Evolutionary conservation across 2,113 vertebrate species (phyloP).

Genomic region (Myanophis thanlyinensis): DNA sequence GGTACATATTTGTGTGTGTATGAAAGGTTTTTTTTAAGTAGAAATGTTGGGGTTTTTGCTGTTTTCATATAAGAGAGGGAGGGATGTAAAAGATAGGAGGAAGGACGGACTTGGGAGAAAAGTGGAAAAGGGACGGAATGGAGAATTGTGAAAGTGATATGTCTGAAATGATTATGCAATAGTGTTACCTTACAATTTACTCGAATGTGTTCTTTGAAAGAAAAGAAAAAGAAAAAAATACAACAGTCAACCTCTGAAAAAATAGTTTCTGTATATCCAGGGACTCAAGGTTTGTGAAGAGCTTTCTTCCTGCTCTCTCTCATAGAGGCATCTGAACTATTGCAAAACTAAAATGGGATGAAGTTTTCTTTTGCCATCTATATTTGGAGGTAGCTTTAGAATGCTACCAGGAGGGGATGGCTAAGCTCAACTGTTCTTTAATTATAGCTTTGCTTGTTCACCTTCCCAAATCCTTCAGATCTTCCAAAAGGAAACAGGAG

Average conservation of each 20-base stretch:
- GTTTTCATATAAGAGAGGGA: background rate
- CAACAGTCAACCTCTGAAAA: background rate
- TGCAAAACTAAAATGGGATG: slow-evolving; percentile 52
- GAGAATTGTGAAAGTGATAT: background rate
- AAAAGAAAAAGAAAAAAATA: background rate
- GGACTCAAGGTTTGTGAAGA: slow-evolving; percentile 31
- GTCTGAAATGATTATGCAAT: background rate
- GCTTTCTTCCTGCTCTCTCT: slow-evolving; percentile 51
- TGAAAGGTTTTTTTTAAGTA: background rate
- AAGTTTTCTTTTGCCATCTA: slow-evolving; percentile 55
- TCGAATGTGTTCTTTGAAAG: background rate
- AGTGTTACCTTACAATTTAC: background rate
- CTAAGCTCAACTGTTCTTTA: slow-evolving; percentile 63
- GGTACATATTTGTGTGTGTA: background rate
- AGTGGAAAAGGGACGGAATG: background rate
- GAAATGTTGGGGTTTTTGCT: background rate
- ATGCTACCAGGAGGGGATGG: slow-evolving; percentile 54
- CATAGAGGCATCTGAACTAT: slow-evolving; percentile 60
- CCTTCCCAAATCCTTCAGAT: slow-evolving; percentile 62
- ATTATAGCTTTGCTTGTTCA: slow-evolving; percentile 71
- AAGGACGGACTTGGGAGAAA: background rate
- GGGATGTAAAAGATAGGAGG: background rate
- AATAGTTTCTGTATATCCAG: background rate
- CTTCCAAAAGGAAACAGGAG: slow-evolving; percentile 56
- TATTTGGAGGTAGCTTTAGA: slow-evolving; percentile 60